These are phyloP conservation scores for Sturnus vulgaris DNA, from an alignment of 2,113 vertebrate genomes.

Conservation along the genomic window DNA sequence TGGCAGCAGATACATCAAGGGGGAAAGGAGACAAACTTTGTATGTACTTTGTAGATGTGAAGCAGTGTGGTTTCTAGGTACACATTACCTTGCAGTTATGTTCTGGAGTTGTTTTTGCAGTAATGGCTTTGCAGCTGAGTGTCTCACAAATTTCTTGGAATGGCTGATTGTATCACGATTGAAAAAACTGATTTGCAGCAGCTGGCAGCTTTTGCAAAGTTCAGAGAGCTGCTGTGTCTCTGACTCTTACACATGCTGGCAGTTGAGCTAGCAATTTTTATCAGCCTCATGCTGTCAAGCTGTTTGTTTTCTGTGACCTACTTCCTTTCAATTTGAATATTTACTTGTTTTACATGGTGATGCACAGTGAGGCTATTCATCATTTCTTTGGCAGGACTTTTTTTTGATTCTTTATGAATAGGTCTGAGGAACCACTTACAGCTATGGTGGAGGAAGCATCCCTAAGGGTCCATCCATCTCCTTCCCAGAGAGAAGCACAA, in stretches of 20 bases:
- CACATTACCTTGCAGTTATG: not conserved
- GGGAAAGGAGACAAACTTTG: not conserved
- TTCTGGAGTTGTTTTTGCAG: not conserved
- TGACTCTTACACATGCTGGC: not conserved
- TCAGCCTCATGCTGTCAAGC: not conserved
- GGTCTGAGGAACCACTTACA: not conserved
- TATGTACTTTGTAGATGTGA: not conserved
- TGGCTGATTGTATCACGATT: not conserved
- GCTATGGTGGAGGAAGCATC: not conserved
- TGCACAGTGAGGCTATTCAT: not conserved
- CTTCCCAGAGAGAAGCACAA: not conserved
- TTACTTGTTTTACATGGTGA: not conserved
- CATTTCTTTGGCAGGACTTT: not conserved
- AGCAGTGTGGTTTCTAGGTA: not conserved
- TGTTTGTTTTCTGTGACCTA: conserved; percentile 33
- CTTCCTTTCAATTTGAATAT: not conserved
- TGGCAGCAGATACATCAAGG: not conserved
- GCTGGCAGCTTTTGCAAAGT: not conserved
- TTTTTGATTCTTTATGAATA: not conserved
- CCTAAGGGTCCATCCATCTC: not conserved
- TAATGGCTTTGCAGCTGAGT: not conserved
- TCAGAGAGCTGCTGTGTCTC: not conserved
- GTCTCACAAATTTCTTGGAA: not conserved
- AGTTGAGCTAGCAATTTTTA: not conserved
- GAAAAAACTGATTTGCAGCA: not conserved